Conservation (phyloP, 2,797 vertebrate species). For the Pagetopsis macropterus region DNA sequence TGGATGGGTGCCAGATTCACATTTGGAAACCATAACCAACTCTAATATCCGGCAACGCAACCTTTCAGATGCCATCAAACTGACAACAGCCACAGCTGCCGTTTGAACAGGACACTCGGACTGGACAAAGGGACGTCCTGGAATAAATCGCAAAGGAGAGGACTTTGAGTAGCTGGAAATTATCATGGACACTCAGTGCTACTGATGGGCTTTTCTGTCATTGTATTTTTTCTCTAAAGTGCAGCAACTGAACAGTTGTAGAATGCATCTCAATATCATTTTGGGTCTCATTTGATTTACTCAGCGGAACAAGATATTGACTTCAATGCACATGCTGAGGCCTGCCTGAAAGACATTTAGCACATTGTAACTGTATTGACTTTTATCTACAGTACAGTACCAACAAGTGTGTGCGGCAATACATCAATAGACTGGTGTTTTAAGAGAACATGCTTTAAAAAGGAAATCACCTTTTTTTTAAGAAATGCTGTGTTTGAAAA, state of each 20-base stretch:
- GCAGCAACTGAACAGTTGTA: constrained; percentile 27
- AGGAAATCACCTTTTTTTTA: constrained; percentile 16
- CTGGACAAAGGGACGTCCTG: neutral
- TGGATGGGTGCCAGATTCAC: constrained; percentile 90
- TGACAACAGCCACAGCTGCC: constrained; percentile 90
- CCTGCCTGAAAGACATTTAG: constrained; percentile 17
- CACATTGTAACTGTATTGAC: constrained; percentile 24
- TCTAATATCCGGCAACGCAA: constrained; percentile 86
- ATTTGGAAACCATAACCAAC: constrained; percentile 90
- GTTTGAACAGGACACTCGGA: constrained; percentile 44
- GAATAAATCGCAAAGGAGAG: neutral
- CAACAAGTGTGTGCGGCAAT: constrained; percentile 2
- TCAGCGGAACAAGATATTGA: constrained; percentile 21
- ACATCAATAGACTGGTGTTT: constrained; percentile 30
- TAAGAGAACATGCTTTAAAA: constrained; percentile 21
- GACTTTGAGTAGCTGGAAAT: constrained; percentile 24
- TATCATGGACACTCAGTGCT: constrained; percentile 27
- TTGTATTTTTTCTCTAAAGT: constrained; percentile 11
- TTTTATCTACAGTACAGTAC: constrained; percentile 14
- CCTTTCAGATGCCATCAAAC: constrained; percentile 90
- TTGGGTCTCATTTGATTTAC: constrained; percentile 35
- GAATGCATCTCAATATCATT: constrained; percentile 26
- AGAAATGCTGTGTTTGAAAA: constrained; percentile 39
- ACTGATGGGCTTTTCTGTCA: constrained; percentile 16
- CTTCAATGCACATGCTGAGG: constrained; percentile 20